phyloP scores from a whole-genome alignment of 2,113 vertebrate species.

The Fukomys damarensis region DNA sequence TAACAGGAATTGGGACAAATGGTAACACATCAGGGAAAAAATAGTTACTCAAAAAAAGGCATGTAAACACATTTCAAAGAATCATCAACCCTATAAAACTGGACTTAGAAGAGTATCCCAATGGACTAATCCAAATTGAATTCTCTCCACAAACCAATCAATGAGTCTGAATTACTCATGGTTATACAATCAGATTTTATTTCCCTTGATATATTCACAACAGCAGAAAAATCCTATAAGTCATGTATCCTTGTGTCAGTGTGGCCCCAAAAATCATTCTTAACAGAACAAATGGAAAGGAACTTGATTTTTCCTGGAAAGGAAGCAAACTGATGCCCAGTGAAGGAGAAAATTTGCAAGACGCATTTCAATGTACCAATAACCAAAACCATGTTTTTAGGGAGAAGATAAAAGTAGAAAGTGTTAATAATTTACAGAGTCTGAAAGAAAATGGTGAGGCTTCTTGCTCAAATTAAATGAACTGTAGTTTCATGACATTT shows the following conservation, averaged over 20 bases:
- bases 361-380: not conserved
- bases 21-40: not conserved
- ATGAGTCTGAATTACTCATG: not conserved
- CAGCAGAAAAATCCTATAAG: conserved; percentile 19
- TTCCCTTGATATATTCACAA: not conserved
- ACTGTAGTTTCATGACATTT: not conserved
- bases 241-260: not conserved
- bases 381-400: not conserved
- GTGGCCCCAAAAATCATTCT: not conserved
- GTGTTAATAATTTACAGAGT: not conserved
- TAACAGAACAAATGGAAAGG: not conserved
- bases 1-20: conserved; percentile 26
- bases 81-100: not conserved
- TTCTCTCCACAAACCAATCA: conserved; percentile 26
- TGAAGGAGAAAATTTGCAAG: conserved; percentile 51
- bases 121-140: not conserved
- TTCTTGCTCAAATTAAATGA: conserved; percentile 17
- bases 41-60: not conserved
- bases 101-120: not conserved
- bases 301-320: conserved; percentile 36
- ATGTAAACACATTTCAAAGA: conserved; percentile 26
- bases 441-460: not conserved
- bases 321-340: not conserved
- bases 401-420: not conserved
- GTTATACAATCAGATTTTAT: conserved; percentile 33